Evolutionary conservation across 2,888 invertebrate species (phyloP).

Genomic region (Pyrrhosoma nymphula): DNA sequence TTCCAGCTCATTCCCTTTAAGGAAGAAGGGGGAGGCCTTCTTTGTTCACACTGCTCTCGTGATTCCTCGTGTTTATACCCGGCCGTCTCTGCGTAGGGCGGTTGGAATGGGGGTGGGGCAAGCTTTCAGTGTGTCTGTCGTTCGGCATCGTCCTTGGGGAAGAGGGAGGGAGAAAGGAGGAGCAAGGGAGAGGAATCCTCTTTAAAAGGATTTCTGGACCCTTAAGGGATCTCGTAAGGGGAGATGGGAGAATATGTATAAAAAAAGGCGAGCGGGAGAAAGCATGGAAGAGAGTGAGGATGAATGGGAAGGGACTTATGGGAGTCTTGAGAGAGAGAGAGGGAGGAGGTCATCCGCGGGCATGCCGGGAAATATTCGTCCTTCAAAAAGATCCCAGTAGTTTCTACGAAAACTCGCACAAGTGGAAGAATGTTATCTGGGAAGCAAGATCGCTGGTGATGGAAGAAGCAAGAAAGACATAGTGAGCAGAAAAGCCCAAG

Average conservation of each 20-base stretch:
- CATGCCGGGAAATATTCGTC: not conserved
- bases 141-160: not conserved
- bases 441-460: too few species aligned
- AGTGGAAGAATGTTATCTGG: too few species aligned
- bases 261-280: not conserved
- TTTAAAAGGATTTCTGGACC: not conserved
- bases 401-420: too few species aligned
- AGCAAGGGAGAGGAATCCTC: not conserved
- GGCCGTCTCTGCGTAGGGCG: not conserved
- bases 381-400: not conserved
- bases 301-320: not conserved
- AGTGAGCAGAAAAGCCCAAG: too few species aligned
- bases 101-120: too few species aligned
- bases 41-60: not conserved
- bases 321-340: not conserved
- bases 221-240: not conserved
- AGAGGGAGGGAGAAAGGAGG: not conserved
- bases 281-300: not conserved
- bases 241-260: not conserved
- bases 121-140: not conserved
- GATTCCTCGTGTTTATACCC: constrained; percentile 3
- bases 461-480: too few species aligned
- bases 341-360: not conserved
- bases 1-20: not conserved
- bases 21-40: not conserved